phyloP scores from a whole-genome alignment of 2,113 vertebrate species.

The Thymallus thymallus region DNA sequence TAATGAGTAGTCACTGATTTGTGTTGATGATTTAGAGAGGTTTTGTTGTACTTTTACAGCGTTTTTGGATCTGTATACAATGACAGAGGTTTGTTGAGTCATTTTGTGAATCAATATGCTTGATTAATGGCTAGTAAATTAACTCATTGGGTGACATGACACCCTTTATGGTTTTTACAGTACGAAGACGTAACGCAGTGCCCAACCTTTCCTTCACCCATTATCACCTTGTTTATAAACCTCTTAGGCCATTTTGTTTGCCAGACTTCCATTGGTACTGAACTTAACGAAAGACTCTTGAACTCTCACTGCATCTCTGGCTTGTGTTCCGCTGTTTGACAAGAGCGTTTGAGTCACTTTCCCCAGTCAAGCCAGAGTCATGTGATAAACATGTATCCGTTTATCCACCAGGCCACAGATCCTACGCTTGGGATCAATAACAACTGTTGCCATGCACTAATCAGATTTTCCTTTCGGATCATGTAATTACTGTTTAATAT shows the following conservation, averaged over 20 bases:
- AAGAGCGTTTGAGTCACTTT: slow-evolving; percentile 26
- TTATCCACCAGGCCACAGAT: slow-evolving; percentile 43
- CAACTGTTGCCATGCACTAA: slow-evolving; percentile 54
- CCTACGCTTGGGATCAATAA: slow-evolving; percentile 71
- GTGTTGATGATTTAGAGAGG: slow-evolving; percentile 46
- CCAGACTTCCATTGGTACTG: neutral
- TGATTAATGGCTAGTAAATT: slow-evolving; percentile 6
- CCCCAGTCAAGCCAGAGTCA: slow-evolving; percentile 40
- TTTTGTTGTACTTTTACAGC: slow-evolving; percentile 29
- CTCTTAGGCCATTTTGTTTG: neutral
- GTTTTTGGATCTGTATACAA: slow-evolving; percentile 29
- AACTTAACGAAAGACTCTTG: neutral
- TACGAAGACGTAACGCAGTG: slow-evolving; percentile 36
- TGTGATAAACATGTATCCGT: slow-evolving; percentile 66
- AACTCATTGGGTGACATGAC: slow-evolving; percentile 5
- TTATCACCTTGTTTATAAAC: neutral
- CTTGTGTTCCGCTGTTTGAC: neutral
- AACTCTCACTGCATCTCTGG: neutral
- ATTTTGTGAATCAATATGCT: slow-evolving; percentile 26
- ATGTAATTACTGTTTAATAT: slow-evolving; percentile 64
- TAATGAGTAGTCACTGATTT: slow-evolving; percentile 20
- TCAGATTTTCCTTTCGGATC: slow-evolving; percentile 64
- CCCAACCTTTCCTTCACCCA: slow-evolving; percentile 32
- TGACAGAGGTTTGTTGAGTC: neutral
- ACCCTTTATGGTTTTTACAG: slow-evolving; percentile 39